Base-by-base conservation (phyloP, 2,888 invertebrate species). In the Thyatira batis region DNA sequence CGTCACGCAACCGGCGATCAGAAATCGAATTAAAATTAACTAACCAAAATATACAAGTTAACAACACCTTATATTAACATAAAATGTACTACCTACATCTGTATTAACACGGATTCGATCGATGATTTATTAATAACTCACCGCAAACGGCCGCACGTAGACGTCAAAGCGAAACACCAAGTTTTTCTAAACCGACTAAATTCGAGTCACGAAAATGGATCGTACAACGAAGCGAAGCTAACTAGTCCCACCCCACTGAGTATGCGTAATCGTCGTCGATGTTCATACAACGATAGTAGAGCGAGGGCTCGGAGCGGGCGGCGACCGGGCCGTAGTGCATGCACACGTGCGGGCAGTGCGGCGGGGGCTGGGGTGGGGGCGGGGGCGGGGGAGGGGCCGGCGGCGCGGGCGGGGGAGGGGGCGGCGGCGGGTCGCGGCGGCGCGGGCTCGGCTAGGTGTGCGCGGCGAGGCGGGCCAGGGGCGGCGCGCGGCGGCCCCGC, bases 401-500 rank as follows among this genome's bases (percentile, higher is more conserved):
- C 46, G 51, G 49, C 21, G 33, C 25, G 48, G 51, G 46, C 17
- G 51, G 59, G 46, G 54, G 57, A 50, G 63, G 25, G 25, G 2
- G 27, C 9, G 13, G 61, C 21, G 50, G 55, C 39, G 55, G 51
- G 52, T 23, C 23, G 23, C 23, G 23, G 23, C 23, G 3, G 23
- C 23, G 3, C 3, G 23, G 23, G 33, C 33, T 39, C 17, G 33
- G 33, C 65, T 79, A 77, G 48, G 80, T 70, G 75, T 72, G 75
- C 48, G 67, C 74, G 53, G 79, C 76, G 63, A 73, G 73, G 49
- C 74, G 73, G 9, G 73, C 70, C 58, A 73, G 65, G 60, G 81
- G 70, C 68, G 79, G 71, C 13, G 79, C 65, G 30, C 84, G 80
- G 51, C 86, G 83, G 30, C 76, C 69, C 5, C 87, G 81, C 21